These are phyloP conservation scores for Cyclopterus lumpus DNA, from an alignment of 2,797 vertebrate species.

Conservation along the genomic window DNA sequence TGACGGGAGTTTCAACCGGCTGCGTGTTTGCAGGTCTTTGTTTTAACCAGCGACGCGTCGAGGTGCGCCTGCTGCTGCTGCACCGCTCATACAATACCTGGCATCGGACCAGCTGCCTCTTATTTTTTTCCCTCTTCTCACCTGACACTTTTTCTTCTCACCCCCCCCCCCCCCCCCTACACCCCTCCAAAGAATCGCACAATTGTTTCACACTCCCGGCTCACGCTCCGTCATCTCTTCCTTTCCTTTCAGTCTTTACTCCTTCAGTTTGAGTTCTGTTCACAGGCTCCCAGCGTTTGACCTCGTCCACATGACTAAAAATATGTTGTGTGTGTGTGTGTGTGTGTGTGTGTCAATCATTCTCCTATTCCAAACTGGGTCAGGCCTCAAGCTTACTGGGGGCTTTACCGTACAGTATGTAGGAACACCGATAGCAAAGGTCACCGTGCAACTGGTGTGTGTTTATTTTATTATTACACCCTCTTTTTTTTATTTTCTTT, in stretches of 20 bases:
- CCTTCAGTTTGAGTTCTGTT: slow-evolving; percentile 32
- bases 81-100: slow-evolving; percentile 69
- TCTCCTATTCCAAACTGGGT: slow-evolving; percentile 74
- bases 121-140: slow-evolving; percentile 22
- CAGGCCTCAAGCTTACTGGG: slow-evolving; percentile 71
- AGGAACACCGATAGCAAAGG: slow-evolving; percentile 69
- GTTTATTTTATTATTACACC: slow-evolving; percentile 36
- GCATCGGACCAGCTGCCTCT: slow-evolving; percentile 41
- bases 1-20: too few relatives aligned
- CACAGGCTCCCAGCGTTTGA: slow-evolving; percentile 59
- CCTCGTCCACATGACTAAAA: slow-evolving; percentile 73
- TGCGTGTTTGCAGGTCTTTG: too few relatives aligned
- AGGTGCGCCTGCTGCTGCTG: slow-evolving; percentile 60
- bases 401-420: slow-evolving; percentile 62
- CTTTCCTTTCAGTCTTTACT: slow-evolving; percentile 25
- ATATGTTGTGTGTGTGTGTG: slow-evolving; percentile 58
- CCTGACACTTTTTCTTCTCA: slow-evolving; percentile 33
- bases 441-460: slow-evolving; percentile 64
- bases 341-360: slow-evolving; percentile 67
- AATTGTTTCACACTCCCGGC: slow-evolving; percentile 23
- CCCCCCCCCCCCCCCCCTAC: not conserved
- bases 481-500: slow-evolving; percentile 4
- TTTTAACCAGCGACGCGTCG: slow-evolving; percentile 14
- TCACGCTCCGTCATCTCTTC: slow-evolving; percentile 19
- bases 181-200: not conserved